A percentile compares a stretch with the other conserved stretches of the same genome.
Conservation (phyloP, 1,140 invertebrate genomes). For the Cotesia chilonis region DNA sequence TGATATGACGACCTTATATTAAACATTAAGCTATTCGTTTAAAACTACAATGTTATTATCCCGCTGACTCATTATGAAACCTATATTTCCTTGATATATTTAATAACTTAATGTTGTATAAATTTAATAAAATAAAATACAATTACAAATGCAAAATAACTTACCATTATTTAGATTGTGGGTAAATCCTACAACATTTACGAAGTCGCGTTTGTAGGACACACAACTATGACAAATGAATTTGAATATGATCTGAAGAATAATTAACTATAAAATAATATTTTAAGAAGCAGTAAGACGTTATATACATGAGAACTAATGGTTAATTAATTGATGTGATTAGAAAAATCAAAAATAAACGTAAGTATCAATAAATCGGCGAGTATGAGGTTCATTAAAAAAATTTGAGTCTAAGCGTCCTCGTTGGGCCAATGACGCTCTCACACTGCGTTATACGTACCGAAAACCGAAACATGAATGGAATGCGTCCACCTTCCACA, state of each 20-base stretch:
- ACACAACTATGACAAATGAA: background rate
- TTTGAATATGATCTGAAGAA: background rate
- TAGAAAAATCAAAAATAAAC: background rate
- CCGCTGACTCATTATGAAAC: too few species aligned
- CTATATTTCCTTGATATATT: too few species aligned
- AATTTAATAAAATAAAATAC: too few species aligned
- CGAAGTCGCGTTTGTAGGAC: slow-evolving; percentile 4
- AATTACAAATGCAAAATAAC: too few species aligned
- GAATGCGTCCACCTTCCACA: slow-evolving; percentile 51
- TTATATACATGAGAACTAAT: too few species aligned
- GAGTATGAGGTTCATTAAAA: background rate
- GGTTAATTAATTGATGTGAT: too few species aligned
- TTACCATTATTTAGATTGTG: too few species aligned
- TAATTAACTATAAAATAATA: background rate
- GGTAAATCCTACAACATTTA: too few species aligned
- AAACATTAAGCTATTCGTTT: background rate
- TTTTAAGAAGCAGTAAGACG: too few species aligned
- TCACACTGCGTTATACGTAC: slow-evolving; percentile 38
- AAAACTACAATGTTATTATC: background rate
- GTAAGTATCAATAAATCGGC: background rate
- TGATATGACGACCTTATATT: background rate
- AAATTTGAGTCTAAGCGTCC: slow-evolving; percentile 24
- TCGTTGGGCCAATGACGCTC: slow-evolving; percentile 38
- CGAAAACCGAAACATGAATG: slow-evolving; percentile 55
- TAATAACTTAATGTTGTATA: too few species aligned